Base-by-base conservation (phyloP, 2,888 invertebrate species). In the Fragum sueziense region DNA sequence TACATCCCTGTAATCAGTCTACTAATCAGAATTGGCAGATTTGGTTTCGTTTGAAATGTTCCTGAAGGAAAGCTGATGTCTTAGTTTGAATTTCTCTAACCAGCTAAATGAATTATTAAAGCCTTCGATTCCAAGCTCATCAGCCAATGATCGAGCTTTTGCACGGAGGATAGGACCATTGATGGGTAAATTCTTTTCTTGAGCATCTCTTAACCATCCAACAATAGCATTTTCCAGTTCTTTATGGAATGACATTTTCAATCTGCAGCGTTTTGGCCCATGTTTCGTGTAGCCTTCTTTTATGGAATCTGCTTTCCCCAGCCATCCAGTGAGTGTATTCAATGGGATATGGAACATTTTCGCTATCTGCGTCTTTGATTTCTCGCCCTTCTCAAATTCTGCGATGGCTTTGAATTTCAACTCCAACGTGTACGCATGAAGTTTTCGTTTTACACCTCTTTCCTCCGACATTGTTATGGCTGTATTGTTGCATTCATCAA, bases 291-390 rank as follows among this genome's bases (percentile, higher is more conserved):
- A 27, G 0, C 57, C 57, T 27, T 25, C 4, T 20, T 57, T 57
- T 7, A 82, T 82, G 14, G n/a, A 29, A 1, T 79, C 77, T 29
- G 67, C 9, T 27, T 57, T 11, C n/a, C 25, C 25, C 3, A 57
- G 57, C 57, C 57, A 57, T 7, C 57, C 57, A 27, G 25, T 27
- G 6, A 57, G n/a, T 57, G 57, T 57, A 57, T 57, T 57, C 25
- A 7, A 2, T 22, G 57, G 57, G n/a, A 57, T 57, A 11, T 57
- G 9, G n/a, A 57, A 57, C 57, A 57, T 57, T 25, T 27, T 57
- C 1, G 57, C 57, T 20, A 57, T 22, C 25, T 11, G 25, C 25
- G 57, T 57, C 25, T 57, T 57, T 22, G 57, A 57, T 14, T 57
- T 57, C 4, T 57, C 25, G 27, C 57, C 57, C 25, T 57, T 57